Conservation (phyloP, 2,797 vertebrate species). For the Spea hammondii region DNA sequence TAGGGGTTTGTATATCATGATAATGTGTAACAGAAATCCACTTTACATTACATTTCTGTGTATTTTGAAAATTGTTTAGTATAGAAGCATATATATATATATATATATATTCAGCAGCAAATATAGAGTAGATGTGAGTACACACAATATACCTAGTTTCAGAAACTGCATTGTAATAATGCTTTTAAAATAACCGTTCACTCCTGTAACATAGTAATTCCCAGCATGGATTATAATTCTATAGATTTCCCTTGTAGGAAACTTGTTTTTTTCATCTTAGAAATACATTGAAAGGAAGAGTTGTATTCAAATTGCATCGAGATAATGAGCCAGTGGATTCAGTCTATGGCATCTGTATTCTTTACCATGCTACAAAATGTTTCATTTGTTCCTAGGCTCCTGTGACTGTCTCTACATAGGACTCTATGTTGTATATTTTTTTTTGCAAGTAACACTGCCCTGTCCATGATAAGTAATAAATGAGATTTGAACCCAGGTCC, state of each 20-base stretch:
- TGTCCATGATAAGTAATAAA: too few relatives aligned
- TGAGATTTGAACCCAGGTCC: too few relatives aligned
- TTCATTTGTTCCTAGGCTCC: not conserved
- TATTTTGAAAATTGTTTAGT: constrained; percentile 3
- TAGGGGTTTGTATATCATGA: too few relatives aligned
- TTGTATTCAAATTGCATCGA: constrained; percentile 26
- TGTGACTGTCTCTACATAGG: not conserved
- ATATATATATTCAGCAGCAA: too few relatives aligned
- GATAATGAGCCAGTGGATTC: constrained; percentile 25
- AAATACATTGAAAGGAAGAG: constrained; percentile 16
- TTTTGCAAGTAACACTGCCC: too few relatives aligned
- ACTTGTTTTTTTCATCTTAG: constrained; percentile 21
- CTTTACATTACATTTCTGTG: constrained; percentile 13
- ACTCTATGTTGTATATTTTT: too few relatives aligned
- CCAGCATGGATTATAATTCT: constrained; percentile 6
- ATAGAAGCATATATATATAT: not conserved
- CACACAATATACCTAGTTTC: not conserved
- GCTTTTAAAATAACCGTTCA: too few relatives aligned
- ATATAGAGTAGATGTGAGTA: too few relatives aligned
- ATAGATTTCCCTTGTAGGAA: not conserved
- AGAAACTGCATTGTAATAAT: not conserved
- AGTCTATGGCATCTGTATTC: not conserved
- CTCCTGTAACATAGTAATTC: constrained; percentile 17
- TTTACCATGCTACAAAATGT: not conserved
- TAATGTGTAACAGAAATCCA: not conserved